These are phyloP conservation scores for Drosophila mayaguana DNA, from an alignment of 2,888 invertebrate genomes.

Conservation along the genomic window DNA sequence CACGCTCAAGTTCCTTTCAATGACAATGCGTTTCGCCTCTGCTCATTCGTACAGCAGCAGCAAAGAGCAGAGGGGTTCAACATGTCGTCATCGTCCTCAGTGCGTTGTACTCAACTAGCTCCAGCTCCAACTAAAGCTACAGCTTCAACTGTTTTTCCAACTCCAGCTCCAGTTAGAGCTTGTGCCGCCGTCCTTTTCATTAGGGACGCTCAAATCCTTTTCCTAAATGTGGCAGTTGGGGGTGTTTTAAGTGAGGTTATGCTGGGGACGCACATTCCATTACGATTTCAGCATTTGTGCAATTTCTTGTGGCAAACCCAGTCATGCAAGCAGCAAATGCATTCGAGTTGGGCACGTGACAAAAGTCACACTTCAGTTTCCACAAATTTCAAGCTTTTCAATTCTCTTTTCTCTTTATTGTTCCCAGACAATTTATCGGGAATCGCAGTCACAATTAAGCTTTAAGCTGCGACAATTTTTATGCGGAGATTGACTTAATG, in stretches of 20 bases:
- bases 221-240: conserved; percentile 24
- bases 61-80: conserved; percentile 9
- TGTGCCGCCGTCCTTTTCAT: conserved; percentile 38
- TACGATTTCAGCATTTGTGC: conserved; percentile 21
- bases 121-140: neutral
- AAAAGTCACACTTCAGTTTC: conserved; percentile 21
- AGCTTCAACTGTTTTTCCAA: neutral
- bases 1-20: conserved; percentile 75
- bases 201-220: conserved; percentile 47
- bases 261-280: conserved; percentile 42
- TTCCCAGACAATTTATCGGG: conserved; percentile 27
- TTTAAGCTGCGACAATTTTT: conserved; percentile 2
- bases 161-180: conserved; percentile 12
- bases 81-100: conserved; percentile 57
- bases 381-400: conserved; percentile 17
- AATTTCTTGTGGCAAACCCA: conserved; percentile 8
- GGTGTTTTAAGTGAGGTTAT: conserved; percentile 17
- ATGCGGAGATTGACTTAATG: neutral
- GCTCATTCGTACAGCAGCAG: conserved; percentile 36
- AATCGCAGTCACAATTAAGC: conserved; percentile 6
- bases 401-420: conserved; percentile 10
- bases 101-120: conserved; percentile 68
- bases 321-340: conserved; percentile 6
- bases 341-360: conserved; percentile 46
- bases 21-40: conserved; percentile 68